Percentiles rank a stretch among this genome's conserved stretches.
These are phyloP conservation scores for Pseudomyrmex sp. DNA, from an alignment of 1,140 invertebrate genomes.

Conservation along the genomic window DNA sequence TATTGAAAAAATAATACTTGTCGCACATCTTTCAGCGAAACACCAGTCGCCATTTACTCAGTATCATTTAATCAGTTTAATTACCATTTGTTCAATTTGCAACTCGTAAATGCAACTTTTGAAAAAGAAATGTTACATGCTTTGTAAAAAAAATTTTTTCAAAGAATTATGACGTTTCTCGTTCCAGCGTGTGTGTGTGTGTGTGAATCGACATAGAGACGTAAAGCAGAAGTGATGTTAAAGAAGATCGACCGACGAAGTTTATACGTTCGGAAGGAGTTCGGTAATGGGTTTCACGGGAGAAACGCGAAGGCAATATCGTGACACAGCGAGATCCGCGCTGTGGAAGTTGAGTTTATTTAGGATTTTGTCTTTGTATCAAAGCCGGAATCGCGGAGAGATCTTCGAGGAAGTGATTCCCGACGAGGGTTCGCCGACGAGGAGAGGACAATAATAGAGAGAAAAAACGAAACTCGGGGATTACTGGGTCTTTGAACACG, in stretches of 20 bases:
- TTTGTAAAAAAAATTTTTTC: no score
- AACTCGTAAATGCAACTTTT: no score
- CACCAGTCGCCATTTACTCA: no score
- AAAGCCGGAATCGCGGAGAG: background rate
- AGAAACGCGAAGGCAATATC: background rate
- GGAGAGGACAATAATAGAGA: background rate
- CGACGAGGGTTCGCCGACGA: slow-evolving; percentile 3
- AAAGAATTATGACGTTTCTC: no score
- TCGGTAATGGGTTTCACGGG: background rate
- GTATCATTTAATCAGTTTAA: no score
- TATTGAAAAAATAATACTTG: no score
- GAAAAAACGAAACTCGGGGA: background rate
- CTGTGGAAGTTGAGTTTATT: slow-evolving; percentile 16
- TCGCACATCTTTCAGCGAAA: no score
- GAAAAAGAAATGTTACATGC: no score
- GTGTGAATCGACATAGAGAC: background rate
- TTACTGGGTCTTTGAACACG: background rate
- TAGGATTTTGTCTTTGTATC: slow-evolving; percentile 1
- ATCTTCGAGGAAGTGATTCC: slow-evolving; percentile 30
- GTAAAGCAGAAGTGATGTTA: background rate
- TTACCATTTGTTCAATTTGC: no score
- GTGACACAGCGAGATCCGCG: slow-evolving; percentile 1
- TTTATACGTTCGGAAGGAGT: background rate
- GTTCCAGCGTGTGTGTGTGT: no score
- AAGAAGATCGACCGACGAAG: slow-evolving; percentile 43